These are phyloP conservation scores for Macropus fuliginosus DNA, from an alignment of 2,797 vertebrate genomes.

Conservation along the genomic window DNA sequence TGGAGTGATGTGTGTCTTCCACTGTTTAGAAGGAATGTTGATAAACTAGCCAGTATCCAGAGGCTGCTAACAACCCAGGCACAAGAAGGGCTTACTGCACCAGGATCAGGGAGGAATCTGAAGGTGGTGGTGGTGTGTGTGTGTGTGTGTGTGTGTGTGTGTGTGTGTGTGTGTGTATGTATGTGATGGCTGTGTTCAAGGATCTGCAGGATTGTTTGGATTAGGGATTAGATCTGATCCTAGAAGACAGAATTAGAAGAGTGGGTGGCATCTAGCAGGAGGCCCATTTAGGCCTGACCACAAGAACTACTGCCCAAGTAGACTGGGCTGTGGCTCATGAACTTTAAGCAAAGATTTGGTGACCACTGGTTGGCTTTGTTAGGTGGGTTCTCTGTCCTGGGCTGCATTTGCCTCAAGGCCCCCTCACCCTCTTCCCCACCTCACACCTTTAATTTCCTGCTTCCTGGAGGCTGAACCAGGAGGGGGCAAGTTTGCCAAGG, in stretches of 20 bases:
- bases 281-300: neutral
- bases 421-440: neutral
- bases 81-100: neutral
- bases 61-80: neutral
- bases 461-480: neutral
- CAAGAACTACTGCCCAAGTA: too few relatives aligned
- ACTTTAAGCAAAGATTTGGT: too few relatives aligned
- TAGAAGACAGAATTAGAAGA: neutral
- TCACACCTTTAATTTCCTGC: neutral
- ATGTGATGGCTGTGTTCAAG: neutral
- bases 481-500: neutral
- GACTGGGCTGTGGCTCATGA: too few relatives aligned
- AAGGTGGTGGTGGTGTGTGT: too few relatives aligned
- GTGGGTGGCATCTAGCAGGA: neutral
- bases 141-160: too few relatives aligned
- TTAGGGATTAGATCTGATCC: neutral
- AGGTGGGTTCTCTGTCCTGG: neutral
- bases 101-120: neutral
- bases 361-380: neutral
- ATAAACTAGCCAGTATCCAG: neutral
- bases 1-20: too few relatives aligned
- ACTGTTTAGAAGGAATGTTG: neutral
- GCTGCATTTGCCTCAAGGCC: neutral
- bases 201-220: neutral
- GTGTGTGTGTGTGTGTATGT: too few relatives aligned